A percentile compares a stretch with the other conserved stretches of the same genome.
Conservation (phyloP, 2,888 invertebrate species). For the Anthophora plumipes region DNA sequence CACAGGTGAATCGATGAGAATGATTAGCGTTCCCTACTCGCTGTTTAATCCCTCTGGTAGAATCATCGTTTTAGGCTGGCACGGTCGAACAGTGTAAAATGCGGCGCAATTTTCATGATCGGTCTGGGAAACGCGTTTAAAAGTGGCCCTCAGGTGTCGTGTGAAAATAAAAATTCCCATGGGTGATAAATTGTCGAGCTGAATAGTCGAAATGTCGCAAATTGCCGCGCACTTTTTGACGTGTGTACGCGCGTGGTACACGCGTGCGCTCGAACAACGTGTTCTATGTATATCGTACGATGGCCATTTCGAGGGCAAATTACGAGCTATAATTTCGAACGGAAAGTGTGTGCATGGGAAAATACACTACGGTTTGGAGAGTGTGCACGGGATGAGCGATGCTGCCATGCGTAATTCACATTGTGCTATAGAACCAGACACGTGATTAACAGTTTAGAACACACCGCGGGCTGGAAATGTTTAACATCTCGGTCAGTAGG, state of each 20-base stretch:
- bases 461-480: conserved; percentile 37
- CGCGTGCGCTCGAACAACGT: too few relatives aligned
- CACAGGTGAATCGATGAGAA: background rate
- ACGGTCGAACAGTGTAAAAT: background rate
- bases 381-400: conserved; percentile 1
- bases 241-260: background rate
- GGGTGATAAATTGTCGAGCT: conserved; percentile 18
- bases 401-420: conserved; percentile 36
- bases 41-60: background rate
- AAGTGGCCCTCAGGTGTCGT: conserved; percentile 29
- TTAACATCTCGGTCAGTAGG: conserved; percentile 60
- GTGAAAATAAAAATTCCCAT: conserved; percentile 43
- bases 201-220: conserved; percentile 24
- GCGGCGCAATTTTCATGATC: conserved; percentile 9
- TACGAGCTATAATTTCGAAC: conserved; percentile 50
- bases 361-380: background rate
- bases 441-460: conserved; percentile 58
- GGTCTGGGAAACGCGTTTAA: conserved; percentile 21
- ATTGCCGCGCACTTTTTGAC: conserved; percentile 45
- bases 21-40: background rate
- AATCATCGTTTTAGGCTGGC: background rate
- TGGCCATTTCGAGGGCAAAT: conserved; percentile 23
- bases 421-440: conserved; percentile 40
- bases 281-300: conserved; percentile 17
- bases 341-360: conserved; percentile 5